Percentiles rank a stretch among this genome's conserved stretches.
Evolutionary conservation across 2,888 invertebrate genomes (phyloP).

Genomic region (Chloroclystis v-ata): DNA sequence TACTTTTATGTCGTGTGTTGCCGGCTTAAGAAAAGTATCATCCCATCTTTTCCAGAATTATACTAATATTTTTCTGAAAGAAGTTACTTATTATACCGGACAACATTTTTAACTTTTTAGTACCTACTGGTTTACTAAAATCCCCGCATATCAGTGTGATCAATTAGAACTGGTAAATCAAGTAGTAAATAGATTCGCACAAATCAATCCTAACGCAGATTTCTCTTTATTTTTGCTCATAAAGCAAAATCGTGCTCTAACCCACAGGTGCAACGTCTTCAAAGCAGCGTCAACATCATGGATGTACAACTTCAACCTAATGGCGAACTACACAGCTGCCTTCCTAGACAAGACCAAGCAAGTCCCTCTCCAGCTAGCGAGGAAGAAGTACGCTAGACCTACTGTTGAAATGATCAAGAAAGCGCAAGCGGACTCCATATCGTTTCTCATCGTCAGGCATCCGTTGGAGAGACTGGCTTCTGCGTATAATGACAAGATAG

Average conservation of each 20-base stretch:
- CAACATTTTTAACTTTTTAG: too few species aligned
- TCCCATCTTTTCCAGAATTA: too few species aligned
- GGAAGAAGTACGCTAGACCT: constrained; percentile 88
- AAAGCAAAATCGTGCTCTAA: neutral
- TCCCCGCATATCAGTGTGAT: too few species aligned
- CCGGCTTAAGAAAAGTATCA: too few species aligned
- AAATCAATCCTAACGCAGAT: too few species aligned
- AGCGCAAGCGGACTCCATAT: constrained; percentile 86
- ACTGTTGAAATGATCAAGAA: constrained; percentile 83
- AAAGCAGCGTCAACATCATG: constrained; percentile 93
- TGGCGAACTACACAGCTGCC: constrained; percentile 88
- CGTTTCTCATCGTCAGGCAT: constrained; percentile 89
- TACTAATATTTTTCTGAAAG: too few species aligned
- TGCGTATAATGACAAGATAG: constrained; percentile 90
- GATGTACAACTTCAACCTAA: constrained; percentile 93
- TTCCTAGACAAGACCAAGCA: constrained; percentile 87
- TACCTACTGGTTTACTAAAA: too few species aligned
- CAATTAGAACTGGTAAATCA: too few species aligned
- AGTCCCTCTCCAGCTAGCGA: constrained; percentile 86
- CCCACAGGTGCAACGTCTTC: constrained; percentile 85
- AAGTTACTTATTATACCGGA: too few species aligned
- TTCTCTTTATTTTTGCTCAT: too few species aligned
- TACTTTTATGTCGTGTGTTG: too few species aligned
- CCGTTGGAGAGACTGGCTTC: constrained; percentile 88
- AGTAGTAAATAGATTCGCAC: too few species aligned